phyloP scores from a whole-genome alignment of 1,140 invertebrate genomes.

The Scylla paramamosain region DNA sequence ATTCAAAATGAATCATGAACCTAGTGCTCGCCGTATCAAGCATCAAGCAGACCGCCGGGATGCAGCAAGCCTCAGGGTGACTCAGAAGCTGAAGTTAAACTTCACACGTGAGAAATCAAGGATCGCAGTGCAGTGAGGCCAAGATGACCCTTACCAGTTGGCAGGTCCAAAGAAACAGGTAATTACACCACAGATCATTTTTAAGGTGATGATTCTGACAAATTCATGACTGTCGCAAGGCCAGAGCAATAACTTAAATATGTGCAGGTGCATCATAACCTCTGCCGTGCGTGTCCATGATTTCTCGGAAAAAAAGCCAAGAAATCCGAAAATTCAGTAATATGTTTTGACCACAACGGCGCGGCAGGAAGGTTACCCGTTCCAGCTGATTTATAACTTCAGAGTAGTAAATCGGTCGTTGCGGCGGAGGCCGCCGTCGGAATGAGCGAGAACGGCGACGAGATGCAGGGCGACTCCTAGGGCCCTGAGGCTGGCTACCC shows the following conservation, averaged over 20 bases:
- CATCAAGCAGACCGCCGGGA: slow-evolving; percentile 70
- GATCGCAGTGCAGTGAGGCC: slow-evolving; percentile 51
- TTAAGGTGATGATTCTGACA: neutral
- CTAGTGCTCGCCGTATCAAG: slow-evolving; percentile 66
- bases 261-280: slow-evolving; percentile 33
- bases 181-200: neutral
- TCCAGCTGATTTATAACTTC: slow-evolving; percentile 77
- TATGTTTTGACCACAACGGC: slow-evolving; percentile 51
- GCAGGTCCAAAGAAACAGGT: neutral
- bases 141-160: neutral
- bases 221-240: neutral
- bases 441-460: slow-evolving; percentile 71
- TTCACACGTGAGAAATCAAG: slow-evolving; percentile 70
- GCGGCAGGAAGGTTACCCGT: slow-evolving; percentile 74
- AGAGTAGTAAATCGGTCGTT: slow-evolving; percentile 76
- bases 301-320: slow-evolving; percentile 71
- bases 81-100: slow-evolving; percentile 60
- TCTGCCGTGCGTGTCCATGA: slow-evolving; percentile 63
- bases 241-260: slow-evolving; percentile 16
- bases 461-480: slow-evolving; percentile 49
- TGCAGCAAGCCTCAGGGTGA: slow-evolving; percentile 69
- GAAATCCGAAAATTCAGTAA: slow-evolving; percentile 67
- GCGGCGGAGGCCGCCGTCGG: slow-evolving; percentile 68
- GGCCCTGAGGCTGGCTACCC: slow-evolving; percentile 65
- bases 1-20: slow-evolving; percentile 57